Conservation (phyloP, 2,888 invertebrate species). For the Drosophila mettleri region DNA sequence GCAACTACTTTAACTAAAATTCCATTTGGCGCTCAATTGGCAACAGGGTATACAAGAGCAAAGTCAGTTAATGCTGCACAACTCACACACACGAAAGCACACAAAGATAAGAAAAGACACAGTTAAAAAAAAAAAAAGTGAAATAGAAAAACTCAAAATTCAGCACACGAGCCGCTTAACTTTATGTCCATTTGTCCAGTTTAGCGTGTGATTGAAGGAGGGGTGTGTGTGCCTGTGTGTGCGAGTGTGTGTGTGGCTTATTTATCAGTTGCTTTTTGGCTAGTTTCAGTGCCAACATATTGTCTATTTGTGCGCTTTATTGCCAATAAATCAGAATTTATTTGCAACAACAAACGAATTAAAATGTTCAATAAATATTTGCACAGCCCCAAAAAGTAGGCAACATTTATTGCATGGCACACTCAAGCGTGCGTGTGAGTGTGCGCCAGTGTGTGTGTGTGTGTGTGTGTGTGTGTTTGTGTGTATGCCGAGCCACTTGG, state of each 20-base stretch:
- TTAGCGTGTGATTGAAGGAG: conserved; percentile 6
- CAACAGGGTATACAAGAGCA: neutral
- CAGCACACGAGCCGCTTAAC: conserved; percentile 63
- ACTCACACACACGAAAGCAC: neutral
- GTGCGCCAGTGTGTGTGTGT: neutral
- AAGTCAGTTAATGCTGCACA: conserved; percentile 20
- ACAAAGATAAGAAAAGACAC: conserved; percentile 7
- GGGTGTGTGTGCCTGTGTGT: neutral
- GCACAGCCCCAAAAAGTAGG: conserved; percentile 66
- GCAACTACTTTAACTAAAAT: too few relatives aligned
- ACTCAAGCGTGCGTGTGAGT: conserved; percentile 6
- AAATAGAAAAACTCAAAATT: conserved; percentile 55
- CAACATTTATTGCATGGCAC: conserved; percentile 61
- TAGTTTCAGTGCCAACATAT: conserved; percentile 66
- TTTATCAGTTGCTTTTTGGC: conserved; percentile 49
- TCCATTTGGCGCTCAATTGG: neutral
- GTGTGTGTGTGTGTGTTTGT: conserved; percentile 8
- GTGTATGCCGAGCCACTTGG: conserved; percentile 48
- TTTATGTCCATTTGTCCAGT: conserved; percentile 52
- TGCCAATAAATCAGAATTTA: conserved; percentile 85
- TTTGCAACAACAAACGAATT: conserved; percentile 85
- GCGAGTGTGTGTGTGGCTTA: neutral
- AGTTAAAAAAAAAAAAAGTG: conserved; percentile 3
- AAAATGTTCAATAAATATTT: conserved; percentile 85
- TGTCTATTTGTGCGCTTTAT: conserved; percentile 82